A percentile compares a stretch with the other conserved stretches of the same genome.
These are phyloP conservation scores for Uropetala carovei DNA, from an alignment of 2,888 invertebrate genomes.

Conservation along the genomic window DNA sequence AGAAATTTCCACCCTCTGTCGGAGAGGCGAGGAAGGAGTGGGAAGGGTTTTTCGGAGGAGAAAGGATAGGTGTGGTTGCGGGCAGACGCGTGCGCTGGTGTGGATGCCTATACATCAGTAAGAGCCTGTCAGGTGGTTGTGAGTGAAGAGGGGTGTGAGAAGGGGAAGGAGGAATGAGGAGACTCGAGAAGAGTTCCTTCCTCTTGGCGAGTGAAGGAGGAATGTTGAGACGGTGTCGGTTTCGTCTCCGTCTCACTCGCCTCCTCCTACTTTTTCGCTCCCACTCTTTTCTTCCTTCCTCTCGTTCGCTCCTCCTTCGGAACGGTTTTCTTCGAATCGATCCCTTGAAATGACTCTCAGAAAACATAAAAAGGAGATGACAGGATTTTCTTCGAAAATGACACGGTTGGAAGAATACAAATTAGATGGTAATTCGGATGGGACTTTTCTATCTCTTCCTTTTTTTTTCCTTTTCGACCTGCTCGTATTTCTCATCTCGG, in stretches of 20 bases:
- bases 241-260: background rate
- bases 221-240: background rate
- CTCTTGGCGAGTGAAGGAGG: background rate
- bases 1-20: no score
- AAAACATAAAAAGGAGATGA: background rate
- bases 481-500: background rate
- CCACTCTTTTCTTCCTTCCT: background rate
- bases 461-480: background rate
- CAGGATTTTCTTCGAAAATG: background rate
- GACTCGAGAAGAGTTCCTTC: no score
- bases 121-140: no score
- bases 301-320: background rate
- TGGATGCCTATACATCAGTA: no score
- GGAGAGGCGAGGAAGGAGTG: no score
- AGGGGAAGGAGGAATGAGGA: no score
- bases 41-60: no score
- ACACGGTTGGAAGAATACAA: background rate
- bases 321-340: background rate
- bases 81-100: no score
- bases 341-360: background rate
- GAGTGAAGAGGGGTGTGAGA: no score
- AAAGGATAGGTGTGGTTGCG: no score
- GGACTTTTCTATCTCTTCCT: background rate
- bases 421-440: background rate
- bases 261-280: background rate